These are phyloP conservation scores for Lasius platythorax DNA, from an alignment of 2,888 invertebrate species.

Conservation along the genomic window DNA sequence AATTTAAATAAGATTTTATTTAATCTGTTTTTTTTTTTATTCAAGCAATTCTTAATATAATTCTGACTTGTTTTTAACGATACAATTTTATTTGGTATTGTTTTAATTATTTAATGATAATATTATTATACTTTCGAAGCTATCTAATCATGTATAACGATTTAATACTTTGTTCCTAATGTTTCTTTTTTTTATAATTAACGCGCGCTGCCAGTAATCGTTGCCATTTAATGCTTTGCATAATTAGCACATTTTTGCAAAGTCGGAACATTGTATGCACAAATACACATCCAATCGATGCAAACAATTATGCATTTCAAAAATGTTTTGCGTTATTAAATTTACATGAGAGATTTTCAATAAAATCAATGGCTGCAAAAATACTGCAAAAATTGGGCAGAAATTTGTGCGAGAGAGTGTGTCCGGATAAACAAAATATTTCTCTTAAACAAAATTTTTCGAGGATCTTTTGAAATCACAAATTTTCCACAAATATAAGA, in stretches of 20 bases:
- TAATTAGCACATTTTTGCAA: constrained; percentile 17
- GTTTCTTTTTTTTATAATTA: constrained; percentile 21
- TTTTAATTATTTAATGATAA: constrained; percentile 19
- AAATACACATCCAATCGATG: not conserved
- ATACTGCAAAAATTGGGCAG: not conserved
- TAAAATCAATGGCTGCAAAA: constrained; percentile 4
- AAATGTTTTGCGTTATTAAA: constrained; percentile 40
- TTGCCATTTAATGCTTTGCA: constrained; percentile 12
- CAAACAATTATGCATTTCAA: constrained; percentile 3
- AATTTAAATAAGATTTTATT: constrained; percentile 12
- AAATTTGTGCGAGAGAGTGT: not conserved
- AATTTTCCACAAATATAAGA: constrained; percentile 49
- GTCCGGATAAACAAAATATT: constrained; percentile 37
- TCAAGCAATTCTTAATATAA: not conserved
- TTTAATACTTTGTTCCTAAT: not conserved
- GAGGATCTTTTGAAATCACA: constrained; percentile 45
- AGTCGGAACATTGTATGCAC: not conserved
- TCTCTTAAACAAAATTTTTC: constrained; percentile 3
- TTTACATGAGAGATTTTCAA: constrained; percentile 30
- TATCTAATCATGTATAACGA: not conserved
- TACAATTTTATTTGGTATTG: not conserved
- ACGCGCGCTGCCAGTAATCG: not conserved
- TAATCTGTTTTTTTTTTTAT: not conserved
- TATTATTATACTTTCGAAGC: not conserved
- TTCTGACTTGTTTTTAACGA: not conserved